These are phyloP conservation scores for human DNA, from an alignment of 2,113 vertebrate genomes.

Conservation along the genomic window GRCh38 chr1:212979001-212979500, in stretches of 20 bases:
- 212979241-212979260: background rate
- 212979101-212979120: background rate
- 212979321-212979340: no score
- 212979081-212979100: fast-evolving
- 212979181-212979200: background rate
- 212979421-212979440: conserved; percentile 49
- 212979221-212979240: background rate
- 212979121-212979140: background rate
- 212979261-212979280: background rate
- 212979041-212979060: background rate
- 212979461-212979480: conserved; percentile 68
- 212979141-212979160: background rate
- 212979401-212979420: conserved; percentile 80
- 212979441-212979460: conserved; percentile 65
- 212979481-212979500: conserved; percentile 30
- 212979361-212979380: background rate
- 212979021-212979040: background rate
- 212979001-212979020: background rate
- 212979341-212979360: background rate
- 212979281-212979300: background rate
- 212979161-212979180: background rate
- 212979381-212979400: background rate
- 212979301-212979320: background rate
- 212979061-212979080: background rate
- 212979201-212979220: background rate